Evolutionary conservation across 35 echinoderm and acorn worm genomes (phyloP), one percentile per base, ranked within the genome.

Genomic region (Nesometra sesokonis): DNA sequence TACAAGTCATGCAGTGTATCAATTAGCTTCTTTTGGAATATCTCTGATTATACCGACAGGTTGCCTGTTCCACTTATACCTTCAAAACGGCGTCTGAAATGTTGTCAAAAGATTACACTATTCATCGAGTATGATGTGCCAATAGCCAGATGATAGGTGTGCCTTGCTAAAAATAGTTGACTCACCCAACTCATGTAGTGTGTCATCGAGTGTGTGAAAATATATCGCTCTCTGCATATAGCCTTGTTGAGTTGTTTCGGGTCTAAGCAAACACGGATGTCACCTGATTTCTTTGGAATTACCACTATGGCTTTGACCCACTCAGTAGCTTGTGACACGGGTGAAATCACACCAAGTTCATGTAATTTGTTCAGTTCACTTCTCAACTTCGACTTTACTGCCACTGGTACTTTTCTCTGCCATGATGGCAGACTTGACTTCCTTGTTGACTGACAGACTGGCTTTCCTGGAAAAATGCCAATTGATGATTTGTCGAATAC

Each of bases 111-210:
- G 11, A 67, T 80, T 83, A 17, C 34, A 37, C 17, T 89, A 19
- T 30, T 83, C 87, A 89, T 89, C 80, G 34, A 89, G 36, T 29
- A 31, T 33, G 17, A 89, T 52, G 19, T 89, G 79, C 87, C 87
- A 89, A 32, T 83, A 89, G 32, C 34, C 87, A 32, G 35, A 83
- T 19, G 79, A 83, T 15, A 29, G 36, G 35, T 89, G 43, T 23
- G 82, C 29, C 23, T 83, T 78, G 33, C 34, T 82, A 31, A 89
- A 89, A 29, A 80, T 31, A 13, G 83, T 89, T 80, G 32, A 1
- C 82, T 84, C 31, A 21, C 30, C 79, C 8, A 37, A 81, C 32
- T 82, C 32, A 15, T 46, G 77, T 0, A 23, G 34, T 81, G 0
- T 81, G 80, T 88, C 77, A 37, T 88, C 77, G 17, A 81, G n/a